These are phyloP conservation scores for Caenorhabditis sp. DNA, from an alignment of 2,888 invertebrate genomes.

Conservation along the genomic window DNA sequence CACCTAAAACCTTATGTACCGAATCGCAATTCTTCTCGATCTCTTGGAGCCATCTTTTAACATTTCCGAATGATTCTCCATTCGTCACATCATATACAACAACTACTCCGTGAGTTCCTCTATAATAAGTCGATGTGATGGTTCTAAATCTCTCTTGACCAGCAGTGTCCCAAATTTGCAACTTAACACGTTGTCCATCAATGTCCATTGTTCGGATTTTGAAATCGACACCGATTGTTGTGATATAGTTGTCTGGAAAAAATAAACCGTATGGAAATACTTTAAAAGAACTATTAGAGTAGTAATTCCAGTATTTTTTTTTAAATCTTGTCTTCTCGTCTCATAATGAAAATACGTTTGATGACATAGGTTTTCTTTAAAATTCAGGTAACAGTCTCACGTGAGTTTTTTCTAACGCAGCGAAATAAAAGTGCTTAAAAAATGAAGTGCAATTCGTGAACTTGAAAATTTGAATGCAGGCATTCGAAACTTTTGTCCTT, in stretches of 20 bases:
- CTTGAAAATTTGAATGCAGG: no score
- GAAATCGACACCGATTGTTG: conserved; percentile 99
- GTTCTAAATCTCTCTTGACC: conserved; percentile 96
- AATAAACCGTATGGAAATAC: no score
- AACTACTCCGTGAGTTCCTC: conserved; percentile 98
- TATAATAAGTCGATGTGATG: conserved; percentile 97
- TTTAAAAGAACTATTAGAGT: no score
- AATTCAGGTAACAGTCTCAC: no score
- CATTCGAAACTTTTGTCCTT: no score
- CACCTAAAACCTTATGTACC: conserved; percentile 68
- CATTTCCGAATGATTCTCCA: conserved; percentile 98
- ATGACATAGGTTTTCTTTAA: no score
- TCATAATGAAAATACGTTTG: no score
- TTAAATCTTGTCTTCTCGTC: no score
- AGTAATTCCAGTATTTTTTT: no score
- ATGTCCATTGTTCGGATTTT: conserved; percentile 90
- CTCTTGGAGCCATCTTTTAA: conserved; percentile 97
- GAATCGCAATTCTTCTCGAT: conserved; percentile 99
- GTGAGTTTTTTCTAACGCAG: no score
- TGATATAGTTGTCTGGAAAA: conserved; percentile 79
- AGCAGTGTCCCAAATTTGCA: conserved; percentile 81
- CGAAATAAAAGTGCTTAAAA: no score
- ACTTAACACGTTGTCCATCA: conserved; percentile 74
- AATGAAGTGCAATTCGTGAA: no score
- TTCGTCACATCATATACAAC: conserved; percentile 99